Conservation (phyloP, 2,888 invertebrate genomes). For the Maniola hyperantus region DNA sequence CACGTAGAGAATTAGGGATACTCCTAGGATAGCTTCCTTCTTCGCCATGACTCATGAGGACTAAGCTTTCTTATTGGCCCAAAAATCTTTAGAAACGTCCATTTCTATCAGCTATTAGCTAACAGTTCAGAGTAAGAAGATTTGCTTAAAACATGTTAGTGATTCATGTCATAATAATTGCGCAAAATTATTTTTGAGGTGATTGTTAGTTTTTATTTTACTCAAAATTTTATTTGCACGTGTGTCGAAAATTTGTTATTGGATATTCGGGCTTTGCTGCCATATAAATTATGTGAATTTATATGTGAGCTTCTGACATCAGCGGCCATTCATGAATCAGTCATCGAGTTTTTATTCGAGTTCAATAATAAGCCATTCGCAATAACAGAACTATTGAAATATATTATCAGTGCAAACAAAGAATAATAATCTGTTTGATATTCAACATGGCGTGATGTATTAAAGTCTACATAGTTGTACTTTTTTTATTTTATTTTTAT, state of each 20-base stretch:
- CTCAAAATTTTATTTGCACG: not conserved
- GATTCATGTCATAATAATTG: not conserved
- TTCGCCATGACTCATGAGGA: not conserved
- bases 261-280: not conserved
- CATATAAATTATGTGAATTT: slow-evolving; percentile 13
- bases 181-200: not conserved
- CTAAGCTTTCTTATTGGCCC: not conserved
- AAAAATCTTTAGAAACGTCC: not conserved
- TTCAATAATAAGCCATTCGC: slow-evolving; percentile 5
- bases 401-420: not conserved
- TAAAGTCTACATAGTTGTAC: not conserved
- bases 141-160: not conserved
- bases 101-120: not conserved
- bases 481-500: too few relatives aligned
- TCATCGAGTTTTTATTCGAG: slow-evolving; percentile 6
- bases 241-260: slow-evolving; percentile 11
- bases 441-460: not conserved
- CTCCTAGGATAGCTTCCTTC: not conserved
- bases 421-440: not conserved
- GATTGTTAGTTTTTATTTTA: not conserved
- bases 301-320: slow-evolving; percentile 7
- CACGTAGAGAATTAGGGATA: not conserved
- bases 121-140: not conserved
- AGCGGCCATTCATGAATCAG: slow-evolving; percentile 11
- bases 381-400: not conserved